Evolutionary conservation across 1,140 invertebrate species (phyloP).

Genomic region (Gryon sp.): DNA sequence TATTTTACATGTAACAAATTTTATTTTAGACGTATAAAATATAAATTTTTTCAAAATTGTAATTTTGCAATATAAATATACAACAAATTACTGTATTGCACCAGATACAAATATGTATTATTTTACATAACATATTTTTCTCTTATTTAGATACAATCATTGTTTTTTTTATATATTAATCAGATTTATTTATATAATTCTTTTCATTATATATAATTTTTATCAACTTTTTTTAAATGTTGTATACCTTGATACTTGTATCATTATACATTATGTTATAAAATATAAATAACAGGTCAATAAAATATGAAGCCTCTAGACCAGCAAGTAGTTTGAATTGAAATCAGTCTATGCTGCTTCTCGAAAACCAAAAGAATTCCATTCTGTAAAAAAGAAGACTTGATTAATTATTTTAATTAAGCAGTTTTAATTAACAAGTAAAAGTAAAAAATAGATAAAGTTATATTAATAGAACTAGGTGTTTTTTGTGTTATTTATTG

Average conservation of each 20-base stretch:
- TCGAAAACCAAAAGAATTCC: conserved; percentile 83
- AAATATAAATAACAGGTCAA: conserved; percentile 27
- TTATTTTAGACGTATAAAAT: conserved; percentile 2
- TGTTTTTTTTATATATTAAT: too few species aligned
- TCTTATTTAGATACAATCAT: neutral
- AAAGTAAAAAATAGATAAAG: neutral
- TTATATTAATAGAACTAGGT: neutral
- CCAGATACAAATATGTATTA: neutral
- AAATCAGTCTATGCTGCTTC: conserved; percentile 66
- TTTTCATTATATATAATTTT: neutral
- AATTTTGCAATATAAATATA: conserved; percentile 10
- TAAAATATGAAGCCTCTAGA: conserved; percentile 4
- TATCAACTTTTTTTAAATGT: conserved; percentile 17
- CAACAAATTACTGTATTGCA: neutral
- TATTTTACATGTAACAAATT: conserved; percentile 9
- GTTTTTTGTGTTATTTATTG: too few species aligned
- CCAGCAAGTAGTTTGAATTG: neutral
- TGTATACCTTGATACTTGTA: conserved; percentile 3
- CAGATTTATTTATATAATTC: too few species aligned
- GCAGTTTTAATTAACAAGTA: neutral
- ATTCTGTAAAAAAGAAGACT: conserved; percentile 75
- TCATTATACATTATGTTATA: neutral
- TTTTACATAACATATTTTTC: too few species aligned
- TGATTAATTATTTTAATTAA: too few species aligned
- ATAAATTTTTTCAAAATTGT: neutral